phyloP scores from a whole-genome alignment of 2,113 vertebrate species.

The Ondatra zibethicus region DNA sequence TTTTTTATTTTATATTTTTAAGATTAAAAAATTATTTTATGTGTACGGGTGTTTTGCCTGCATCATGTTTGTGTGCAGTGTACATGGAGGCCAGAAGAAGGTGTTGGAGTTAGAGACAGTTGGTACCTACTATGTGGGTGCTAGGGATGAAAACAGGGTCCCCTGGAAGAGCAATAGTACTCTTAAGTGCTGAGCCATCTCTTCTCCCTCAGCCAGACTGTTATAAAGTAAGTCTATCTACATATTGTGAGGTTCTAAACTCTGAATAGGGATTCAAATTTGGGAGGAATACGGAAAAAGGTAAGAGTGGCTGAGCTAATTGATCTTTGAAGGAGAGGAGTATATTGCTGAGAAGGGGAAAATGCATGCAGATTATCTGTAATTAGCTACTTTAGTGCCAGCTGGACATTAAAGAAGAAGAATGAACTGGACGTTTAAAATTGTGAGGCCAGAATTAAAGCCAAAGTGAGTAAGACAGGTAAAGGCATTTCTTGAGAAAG shows the following conservation, averaged over 20 bases:
- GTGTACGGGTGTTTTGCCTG: not conserved
- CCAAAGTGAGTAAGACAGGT: not conserved
- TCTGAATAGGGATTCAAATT: not conserved
- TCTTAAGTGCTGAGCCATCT: not conserved
- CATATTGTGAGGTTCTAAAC: not conserved
- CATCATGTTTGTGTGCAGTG: not conserved
- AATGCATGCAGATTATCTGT: not conserved
- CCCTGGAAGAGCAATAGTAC: not conserved
- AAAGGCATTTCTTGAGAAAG: not conserved
- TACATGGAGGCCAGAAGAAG: not conserved
- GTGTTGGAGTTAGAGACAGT: not conserved
- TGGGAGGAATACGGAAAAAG: not conserved
- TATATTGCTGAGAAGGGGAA: not conserved
- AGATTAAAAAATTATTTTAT: not conserved
- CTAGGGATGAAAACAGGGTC: not conserved
- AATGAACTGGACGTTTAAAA: not conserved
- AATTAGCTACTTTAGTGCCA: not conserved
- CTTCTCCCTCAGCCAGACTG: not conserved
- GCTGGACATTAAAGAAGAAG: not conserved
- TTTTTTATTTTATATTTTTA: not conserved
- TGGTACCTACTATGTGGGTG: not conserved
- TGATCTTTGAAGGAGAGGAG: not conserved
- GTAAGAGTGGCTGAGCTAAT: not conserved
- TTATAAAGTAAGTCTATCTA: not conserved
- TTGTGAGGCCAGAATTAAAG: slow-evolving; percentile 13